Base-by-base conservation (phyloP, 53 echinoderm and acorn worm genomes). In the Zoroaster sp. region DNA sequence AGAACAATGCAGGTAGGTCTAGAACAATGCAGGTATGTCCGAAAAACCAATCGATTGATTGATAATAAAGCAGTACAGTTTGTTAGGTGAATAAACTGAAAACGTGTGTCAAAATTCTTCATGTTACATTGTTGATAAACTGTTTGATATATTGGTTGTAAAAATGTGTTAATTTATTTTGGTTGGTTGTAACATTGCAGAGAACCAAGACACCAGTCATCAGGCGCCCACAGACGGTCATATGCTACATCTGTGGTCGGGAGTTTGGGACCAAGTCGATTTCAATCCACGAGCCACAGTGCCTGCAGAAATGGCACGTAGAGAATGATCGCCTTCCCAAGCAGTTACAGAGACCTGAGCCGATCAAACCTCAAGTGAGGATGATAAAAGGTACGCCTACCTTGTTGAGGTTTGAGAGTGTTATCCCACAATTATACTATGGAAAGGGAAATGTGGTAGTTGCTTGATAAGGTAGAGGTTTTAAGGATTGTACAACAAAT, bases 211-310 rank as follows among this genome's bases (percentile, higher is more conserved):
- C 70, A 77, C 47, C 93, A 25, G 92, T 79, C 43, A 65, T 91
- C 45, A 88, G 93, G 46, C 74, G 94, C 32, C 99, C 99, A 5
- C 85, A 89, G 31, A 99, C 99, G 4, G 90, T 99, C 28, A 74
- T 99, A 30, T 99, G 99, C 80, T 99, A 96, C 87, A 73, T 99
- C 43, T 99, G 99, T 82, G 90, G 96, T 23, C 80, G 99, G 10
- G 96, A 99, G 83, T 99, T 96, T 90, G 99, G 99, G 14, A 88
- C 88, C 78, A 99, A 94, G 88, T 99, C 99, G 0, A 94, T 99
- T 40, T 88, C 94, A 32, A 99, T 99, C 46, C 99, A 99, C 45
- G 96, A 99, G 43, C 99, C 99, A 5, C 93, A 95, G 65, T 99
- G 99, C 85, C 75, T 99, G 53, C 94, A 99, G 91, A 99, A 99